Conservation (phyloP, 2,797 vertebrate species). For the Manis javanica region DNA sequence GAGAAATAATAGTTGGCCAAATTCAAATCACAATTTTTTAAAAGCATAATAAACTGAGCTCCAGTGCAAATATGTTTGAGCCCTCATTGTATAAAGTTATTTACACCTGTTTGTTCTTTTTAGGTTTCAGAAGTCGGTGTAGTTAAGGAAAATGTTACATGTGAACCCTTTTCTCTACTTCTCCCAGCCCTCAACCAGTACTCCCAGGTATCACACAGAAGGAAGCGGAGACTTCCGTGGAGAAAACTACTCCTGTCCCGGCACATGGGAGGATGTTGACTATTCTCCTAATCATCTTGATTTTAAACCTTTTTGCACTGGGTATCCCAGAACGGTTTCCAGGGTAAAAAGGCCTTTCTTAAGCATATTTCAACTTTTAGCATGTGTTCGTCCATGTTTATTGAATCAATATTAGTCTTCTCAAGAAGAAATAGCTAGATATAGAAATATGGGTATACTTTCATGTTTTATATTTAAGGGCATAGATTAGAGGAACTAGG, state of each 20-base stretch:
- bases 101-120: neutral
- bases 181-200: neutral
- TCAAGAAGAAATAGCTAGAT: neutral
- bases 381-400: neutral
- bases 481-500: constrained; percentile 23
- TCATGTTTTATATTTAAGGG: constrained; percentile 28
- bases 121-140: neutral
- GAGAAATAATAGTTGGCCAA: constrained; percentile 6
- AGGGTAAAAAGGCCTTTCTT: neutral
- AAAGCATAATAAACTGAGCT: neutral
- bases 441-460: neutral
- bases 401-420: neutral
- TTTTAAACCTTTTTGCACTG: neutral
- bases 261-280: neutral
- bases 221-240: neutral
- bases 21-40: constrained; percentile 25
- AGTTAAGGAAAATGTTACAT: neutral
- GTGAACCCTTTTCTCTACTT: neutral
- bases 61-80: neutral
- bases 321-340: neutral
- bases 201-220: neutral
- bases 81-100: neutral
- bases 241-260: neutral
- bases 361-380: neutral
- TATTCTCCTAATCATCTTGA: neutral